Evolutionary conservation across 2,113 vertebrate species (phyloP).

Genomic region (Diadophis punctatus): DNA sequence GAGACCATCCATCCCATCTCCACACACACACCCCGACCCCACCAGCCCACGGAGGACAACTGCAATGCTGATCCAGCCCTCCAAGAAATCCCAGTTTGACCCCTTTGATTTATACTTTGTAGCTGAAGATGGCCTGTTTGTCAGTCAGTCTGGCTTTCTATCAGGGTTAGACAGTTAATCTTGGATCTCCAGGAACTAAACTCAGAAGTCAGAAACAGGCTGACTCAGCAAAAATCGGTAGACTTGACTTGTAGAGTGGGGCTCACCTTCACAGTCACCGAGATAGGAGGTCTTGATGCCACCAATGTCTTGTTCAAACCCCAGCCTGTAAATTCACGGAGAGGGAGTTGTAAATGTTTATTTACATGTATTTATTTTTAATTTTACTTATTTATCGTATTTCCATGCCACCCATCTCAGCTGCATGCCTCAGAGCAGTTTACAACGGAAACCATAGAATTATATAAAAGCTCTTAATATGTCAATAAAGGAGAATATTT

Average conservation of each 20-base stretch:
- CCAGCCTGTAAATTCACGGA: conserved; percentile 63
- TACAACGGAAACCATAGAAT: not conserved
- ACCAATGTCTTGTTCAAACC: conserved; percentile 88
- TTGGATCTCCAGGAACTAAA: not conserved
- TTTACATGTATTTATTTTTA: not conserved
- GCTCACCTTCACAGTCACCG: conserved; percentile 92
- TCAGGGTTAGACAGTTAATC: not conserved
- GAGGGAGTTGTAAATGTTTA: not conserved
- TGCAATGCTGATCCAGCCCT: too few species aligned
- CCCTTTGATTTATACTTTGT: too few species aligned
- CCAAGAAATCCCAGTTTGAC: too few species aligned
- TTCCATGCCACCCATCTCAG: not conserved
- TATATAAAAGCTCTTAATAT: not conserved
- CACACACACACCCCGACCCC: fast-evolving
- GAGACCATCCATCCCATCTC: too few species aligned
- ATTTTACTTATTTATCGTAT: not conserved
- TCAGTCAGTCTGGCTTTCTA: not conserved
- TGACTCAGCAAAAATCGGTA: not conserved
- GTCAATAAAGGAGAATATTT: not conserved
- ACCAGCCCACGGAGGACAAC: too few species aligned
- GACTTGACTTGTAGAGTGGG: not conserved
- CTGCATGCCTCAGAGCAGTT: not conserved
- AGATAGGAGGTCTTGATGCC: conserved; percentile 86
- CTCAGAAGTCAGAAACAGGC: not conserved
- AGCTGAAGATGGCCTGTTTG: not conserved